Evolutionary conservation across 2,888 invertebrate species (phyloP).

Genomic region (Acanthococcus lagerstroemiae): DNA sequence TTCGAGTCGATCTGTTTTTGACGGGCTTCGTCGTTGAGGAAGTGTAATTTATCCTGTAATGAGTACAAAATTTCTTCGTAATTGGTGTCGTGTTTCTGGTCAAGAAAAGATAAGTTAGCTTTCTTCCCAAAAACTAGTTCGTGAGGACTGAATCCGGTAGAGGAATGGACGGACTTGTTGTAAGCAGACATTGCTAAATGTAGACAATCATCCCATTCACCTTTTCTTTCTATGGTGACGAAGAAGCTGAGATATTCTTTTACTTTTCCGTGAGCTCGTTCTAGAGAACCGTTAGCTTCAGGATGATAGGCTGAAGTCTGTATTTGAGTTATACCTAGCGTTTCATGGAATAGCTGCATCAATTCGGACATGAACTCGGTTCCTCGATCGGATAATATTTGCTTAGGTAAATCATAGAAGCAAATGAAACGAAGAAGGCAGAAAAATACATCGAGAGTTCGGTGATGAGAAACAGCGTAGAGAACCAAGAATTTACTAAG

Average conservation of each 20-base stretch:
- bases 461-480: neutral
- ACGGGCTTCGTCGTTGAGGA: neutral
- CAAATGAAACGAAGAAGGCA: neutral
- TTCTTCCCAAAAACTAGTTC: neutral
- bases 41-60: neutral
- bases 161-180: neutral
- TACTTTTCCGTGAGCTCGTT: neutral
- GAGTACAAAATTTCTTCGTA: neutral
- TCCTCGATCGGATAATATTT: neutral
- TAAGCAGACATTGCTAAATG: neutral
- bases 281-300: neutral
- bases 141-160: neutral
- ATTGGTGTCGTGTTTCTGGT: neutral
- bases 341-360: neutral
- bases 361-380: neutral
- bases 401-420: neutral
- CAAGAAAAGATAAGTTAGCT: neutral
- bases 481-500: neutral
- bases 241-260: neutral
- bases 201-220: constrained; percentile 1
- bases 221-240: neutral
- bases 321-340: neutral
- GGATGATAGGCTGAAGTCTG: neutral
- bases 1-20: neutral
- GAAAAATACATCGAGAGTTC: neutral